A percentile compares a stretch with the other conserved stretches of the same genome.
Conservation (phyloP, 2,888 invertebrate species). For the Thyatira batis region DNA sequence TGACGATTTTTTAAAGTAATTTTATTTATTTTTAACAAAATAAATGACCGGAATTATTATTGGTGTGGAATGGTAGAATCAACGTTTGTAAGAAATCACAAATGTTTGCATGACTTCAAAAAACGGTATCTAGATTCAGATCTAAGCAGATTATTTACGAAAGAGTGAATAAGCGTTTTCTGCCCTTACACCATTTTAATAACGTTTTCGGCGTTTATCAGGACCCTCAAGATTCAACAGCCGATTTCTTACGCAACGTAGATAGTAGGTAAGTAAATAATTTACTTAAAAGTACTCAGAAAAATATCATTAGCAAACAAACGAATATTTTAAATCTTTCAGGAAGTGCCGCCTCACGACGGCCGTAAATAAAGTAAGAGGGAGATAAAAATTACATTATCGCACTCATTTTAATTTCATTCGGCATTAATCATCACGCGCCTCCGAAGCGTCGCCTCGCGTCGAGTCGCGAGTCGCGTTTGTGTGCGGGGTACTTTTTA, state of each 20-base stretch:
- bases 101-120: no score
- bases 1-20: slow-evolving; percentile 37
- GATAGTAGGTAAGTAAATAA: no score
- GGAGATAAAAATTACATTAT: slow-evolving; percentile 75
- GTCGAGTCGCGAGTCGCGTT: no score
- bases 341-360: slow-evolving; percentile 30
- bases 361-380: slow-evolving; percentile 64
- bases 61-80: no score
- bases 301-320: slow-evolving; percentile 6
- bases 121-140: no score
- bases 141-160: no score
- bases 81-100: no score
- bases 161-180: neutral
- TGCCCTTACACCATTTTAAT: neutral
- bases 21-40: slow-evolving; percentile 7
- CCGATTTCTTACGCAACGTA: no score
- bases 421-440: slow-evolving; percentile 70
- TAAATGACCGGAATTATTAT: neutral
- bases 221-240: no score
- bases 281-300: neutral
- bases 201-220: no score
- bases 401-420: slow-evolving; percentile 76
- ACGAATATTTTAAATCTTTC: slow-evolving; percentile 17
- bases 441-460: slow-evolving; percentile 44
- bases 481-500: slow-evolving; percentile 60